phyloP scores from a whole-genome alignment of 2,113 vertebrate species.

The cat (Felis catus) region DNA sequence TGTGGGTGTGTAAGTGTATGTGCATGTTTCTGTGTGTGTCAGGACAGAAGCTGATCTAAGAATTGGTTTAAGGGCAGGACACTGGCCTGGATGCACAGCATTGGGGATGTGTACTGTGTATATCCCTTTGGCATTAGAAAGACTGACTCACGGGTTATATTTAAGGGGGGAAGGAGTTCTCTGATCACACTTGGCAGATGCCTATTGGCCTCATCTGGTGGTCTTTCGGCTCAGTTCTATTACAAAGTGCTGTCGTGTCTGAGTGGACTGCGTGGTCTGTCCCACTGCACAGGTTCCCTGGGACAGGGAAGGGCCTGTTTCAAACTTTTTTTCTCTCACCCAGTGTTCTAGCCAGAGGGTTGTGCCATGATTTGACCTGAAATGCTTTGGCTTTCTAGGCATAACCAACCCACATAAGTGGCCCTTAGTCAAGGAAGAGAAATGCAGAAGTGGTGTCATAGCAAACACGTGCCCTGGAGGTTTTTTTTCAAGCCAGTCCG shows the following conservation, averaged over 20 bases:
- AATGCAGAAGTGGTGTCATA: neutral
- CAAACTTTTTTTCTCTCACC: neutral
- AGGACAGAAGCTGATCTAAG: neutral
- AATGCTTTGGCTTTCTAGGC: neutral
- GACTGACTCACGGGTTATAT: neutral
- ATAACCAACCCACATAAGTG: neutral
- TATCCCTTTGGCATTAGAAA: neutral
- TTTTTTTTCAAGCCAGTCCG: neutral
- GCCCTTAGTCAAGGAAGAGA: neutral
- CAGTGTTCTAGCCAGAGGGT: neutral
- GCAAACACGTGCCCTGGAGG: neutral
- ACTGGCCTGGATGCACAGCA: neutral
- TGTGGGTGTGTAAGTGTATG: neutral
- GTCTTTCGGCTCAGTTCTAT: neutral
- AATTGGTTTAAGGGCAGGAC: neutral
- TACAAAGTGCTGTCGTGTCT: neutral
- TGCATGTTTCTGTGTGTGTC: neutral
- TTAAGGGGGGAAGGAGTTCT: neutral
- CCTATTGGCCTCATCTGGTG: neutral
- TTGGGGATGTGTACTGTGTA: rapidly evolving
- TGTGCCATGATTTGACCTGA: neutral
- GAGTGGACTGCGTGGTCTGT: neutral
- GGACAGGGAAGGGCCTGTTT: neutral
- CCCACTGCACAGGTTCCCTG: too few relatives aligned
- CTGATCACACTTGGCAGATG: neutral